Base-by-base conservation (phyloP, 2,797 vertebrate genomes). In the Valencia hispanica region DNA sequence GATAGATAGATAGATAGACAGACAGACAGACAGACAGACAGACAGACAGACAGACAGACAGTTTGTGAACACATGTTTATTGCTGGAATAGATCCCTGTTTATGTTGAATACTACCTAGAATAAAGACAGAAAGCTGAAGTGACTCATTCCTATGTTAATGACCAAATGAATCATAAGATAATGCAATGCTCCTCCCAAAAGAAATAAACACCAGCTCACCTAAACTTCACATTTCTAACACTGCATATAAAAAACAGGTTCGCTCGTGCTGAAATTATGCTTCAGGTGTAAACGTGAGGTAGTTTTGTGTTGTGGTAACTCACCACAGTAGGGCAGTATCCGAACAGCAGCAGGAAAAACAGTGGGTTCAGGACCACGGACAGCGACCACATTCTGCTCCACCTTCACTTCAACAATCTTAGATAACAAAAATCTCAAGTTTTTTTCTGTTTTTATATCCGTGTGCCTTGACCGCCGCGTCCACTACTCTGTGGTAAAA, bases 261-360 rank as follows among this genome's bases (percentile, higher is more conserved):
- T 1, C 59, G 22, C 51, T 77, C 3, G 3, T 6, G 68, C 0
- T 55, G 2, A 83, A 84, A 72, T 88, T 84, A 27, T 66, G 68
- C 6, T 3, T 41, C 41, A 18, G 30, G 27, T 4, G 69, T 18
- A 69, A 65, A 81, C 45, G 0, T 18, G 72, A 71, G 79, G 80
- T 55, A 30, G 53, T 68, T 75, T 17, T 75, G 11, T 32, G 1
- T 32, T 12, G 25, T 34, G 48, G 30, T 5, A 84, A 90, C 89
- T 89, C 96, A 98, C 97, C 97, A 93, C 96, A 70, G 97, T 96
- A 73, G 96, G 96, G 72, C 96, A 96, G 89, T 94, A 96, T 84
- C 95, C 96, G 82, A 96, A 94, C 71, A 97, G 92, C 89, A 97
- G 90, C 90, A 96, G 93, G 68, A 97, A 90, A 85, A 97, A 94